Percentiles rank a stretch among this genome's conserved stretches.
phyloP scores from a whole-genome alignment of 2,888 invertebrate genomes.

The Mythimna loreyi region DNA sequence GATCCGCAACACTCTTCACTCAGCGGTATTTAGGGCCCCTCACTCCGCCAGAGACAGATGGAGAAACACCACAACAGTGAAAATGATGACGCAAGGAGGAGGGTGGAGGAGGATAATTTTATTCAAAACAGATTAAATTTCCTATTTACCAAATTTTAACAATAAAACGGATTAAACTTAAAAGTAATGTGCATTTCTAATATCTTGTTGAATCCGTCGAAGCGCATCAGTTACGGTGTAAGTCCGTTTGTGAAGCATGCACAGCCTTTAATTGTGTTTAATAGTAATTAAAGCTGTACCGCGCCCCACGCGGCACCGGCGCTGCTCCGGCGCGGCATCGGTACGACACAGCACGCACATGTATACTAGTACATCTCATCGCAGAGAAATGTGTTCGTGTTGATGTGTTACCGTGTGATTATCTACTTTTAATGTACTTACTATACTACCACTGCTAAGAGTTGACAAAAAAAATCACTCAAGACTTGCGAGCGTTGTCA shows the following conservation, averaged over 20 bases:
- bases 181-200: neutral
- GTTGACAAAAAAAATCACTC: neutral
- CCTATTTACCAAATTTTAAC: neutral
- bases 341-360: slow-evolving; percentile 55
- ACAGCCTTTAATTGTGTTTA: slow-evolving; percentile 71
- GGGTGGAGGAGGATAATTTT: no score
- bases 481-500: neutral
- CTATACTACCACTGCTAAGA: neutral
- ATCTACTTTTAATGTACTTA: slow-evolving; percentile 11
- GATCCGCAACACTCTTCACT: no score
- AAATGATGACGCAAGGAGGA: no score
- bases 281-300: slow-evolving; percentile 67
- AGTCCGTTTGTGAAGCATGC: slow-evolving; percentile 61
- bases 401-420: slow-evolving; percentile 6
- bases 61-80: no score
- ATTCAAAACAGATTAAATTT: neutral
- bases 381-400: slow-evolving; percentile 6
- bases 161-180: neutral
- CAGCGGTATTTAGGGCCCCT: no score
- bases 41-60: no score
- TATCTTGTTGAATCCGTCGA: slow-evolving; percentile 22
- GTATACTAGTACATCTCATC: slow-evolving; percentile 23
- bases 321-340: slow-evolving; percentile 39
- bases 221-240: slow-evolving; percentile 60
- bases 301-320: slow-evolving; percentile 27